Evolutionary conservation across 1,140 invertebrate genomes (phyloP).

Genomic region (Saccostrea echinata): DNA sequence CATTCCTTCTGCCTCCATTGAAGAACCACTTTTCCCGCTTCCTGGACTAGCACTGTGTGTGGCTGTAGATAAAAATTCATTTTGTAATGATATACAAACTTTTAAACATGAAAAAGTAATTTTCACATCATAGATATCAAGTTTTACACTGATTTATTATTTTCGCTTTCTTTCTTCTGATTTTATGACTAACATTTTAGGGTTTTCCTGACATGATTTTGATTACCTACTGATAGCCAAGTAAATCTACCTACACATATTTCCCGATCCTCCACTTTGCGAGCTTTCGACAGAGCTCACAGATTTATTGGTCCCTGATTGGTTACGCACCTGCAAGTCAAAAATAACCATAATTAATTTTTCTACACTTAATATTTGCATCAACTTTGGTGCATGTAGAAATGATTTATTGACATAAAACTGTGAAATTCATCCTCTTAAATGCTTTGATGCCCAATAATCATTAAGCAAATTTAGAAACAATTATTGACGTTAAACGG

Average conservation of each 20-base stretch:
- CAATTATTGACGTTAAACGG: background rate
- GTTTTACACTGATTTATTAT: background rate
- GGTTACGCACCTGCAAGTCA: slow-evolving; percentile 41
- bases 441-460: background rate
- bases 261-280: slow-evolving; percentile 57
- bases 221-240: background rate
- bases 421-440: background rate
- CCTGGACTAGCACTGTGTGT: slow-evolving; percentile 47
- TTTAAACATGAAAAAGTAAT: background rate
- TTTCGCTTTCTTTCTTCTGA: background rate
- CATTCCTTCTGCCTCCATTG: slow-evolving; percentile 52
- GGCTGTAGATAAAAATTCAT: background rate
- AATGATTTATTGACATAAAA: slow-evolving; percentile 11
- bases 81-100: background rate
- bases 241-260: slow-evolving; percentile 50
- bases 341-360: background rate
- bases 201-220: background rate
- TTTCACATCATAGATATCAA: background rate
- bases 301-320: slow-evolving; percentile 58
- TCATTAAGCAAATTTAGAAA: slow-evolving; percentile 7
- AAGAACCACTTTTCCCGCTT: slow-evolving; percentile 51
- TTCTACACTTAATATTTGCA: background rate
- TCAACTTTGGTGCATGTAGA: background rate
- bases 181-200: background rate
- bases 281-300: slow-evolving; percentile 59